These are phyloP conservation scores for Lepidurus couesii DNA, from an alignment of 1,140 invertebrate species.

Conservation along the genomic window DNA sequence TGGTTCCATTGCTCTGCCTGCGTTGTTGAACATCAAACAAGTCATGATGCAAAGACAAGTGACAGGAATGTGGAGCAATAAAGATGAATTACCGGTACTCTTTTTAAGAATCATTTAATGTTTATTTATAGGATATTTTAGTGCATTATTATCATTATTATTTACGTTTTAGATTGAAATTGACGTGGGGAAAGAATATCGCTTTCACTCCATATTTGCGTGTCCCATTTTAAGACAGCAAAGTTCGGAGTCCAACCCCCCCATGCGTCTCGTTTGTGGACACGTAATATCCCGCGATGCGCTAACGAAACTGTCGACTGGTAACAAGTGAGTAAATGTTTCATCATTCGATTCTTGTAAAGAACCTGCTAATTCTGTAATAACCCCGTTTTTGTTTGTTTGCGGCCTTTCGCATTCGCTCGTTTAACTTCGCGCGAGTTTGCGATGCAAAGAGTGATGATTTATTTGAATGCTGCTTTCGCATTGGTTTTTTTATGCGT, in stretches of 20 bases:
- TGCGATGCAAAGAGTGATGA: constrained; percentile 17
- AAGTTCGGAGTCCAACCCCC: constrained; percentile 92
- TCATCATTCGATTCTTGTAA: background rate
- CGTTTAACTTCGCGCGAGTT: constrained; percentile 38
- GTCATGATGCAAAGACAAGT: constrained; percentile 94
- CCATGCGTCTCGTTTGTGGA: constrained; percentile 92
- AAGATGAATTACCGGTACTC: constrained; percentile 90
- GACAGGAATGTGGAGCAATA: constrained; percentile 86
- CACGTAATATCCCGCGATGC: constrained; percentile 98
- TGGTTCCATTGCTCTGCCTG: constrained; percentile 86
- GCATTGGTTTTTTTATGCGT: constrained; percentile 41
- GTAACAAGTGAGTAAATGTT: constrained; percentile 66
- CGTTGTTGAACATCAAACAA: constrained; percentile 88
- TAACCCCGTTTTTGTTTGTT: constrained; percentile 22
- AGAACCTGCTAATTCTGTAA: background rate
- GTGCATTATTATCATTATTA: constrained; percentile 17
- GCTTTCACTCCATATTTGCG: constrained; percentile 96
- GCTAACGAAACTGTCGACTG: constrained; percentile 84
- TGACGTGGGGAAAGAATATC: constrained; percentile 74
- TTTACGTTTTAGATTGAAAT: constrained; percentile 72
- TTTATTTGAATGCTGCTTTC: constrained; percentile 29
- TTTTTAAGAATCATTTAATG: background rate
- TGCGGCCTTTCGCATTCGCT: background rate
- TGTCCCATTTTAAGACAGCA: constrained; percentile 97
- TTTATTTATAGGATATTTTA: background rate